These are phyloP conservation scores for Petrocephalus sullivani DNA, from an alignment of 2,797 vertebrate species.

Conservation along the genomic window DNA sequence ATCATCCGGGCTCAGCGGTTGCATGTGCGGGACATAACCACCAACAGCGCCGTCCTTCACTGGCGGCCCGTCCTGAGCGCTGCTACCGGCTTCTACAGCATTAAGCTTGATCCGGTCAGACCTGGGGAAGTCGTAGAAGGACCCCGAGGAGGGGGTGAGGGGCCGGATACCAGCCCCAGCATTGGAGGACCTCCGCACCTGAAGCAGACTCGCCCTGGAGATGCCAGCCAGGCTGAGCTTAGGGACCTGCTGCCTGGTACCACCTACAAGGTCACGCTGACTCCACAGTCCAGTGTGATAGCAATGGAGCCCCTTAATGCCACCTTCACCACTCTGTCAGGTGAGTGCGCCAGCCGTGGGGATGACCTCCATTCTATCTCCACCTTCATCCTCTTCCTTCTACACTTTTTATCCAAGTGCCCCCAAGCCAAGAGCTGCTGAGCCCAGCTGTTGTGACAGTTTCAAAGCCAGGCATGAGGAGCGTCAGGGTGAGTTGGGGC, in stretches of 20 bases:
- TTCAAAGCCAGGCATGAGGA: slow-evolving; percentile 68
- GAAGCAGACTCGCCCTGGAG: slow-evolving; percentile 56
- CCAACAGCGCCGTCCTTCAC: slow-evolving; percentile 66
- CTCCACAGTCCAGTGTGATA: slow-evolving; percentile 71
- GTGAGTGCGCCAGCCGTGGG: slow-evolving; percentile 49
- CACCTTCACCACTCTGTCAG: slow-evolving; percentile 74
- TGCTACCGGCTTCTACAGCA: slow-evolving; percentile 68
- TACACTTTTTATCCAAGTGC: background rate
- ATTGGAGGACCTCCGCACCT: slow-evolving; percentile 39
- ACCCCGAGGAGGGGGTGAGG: slow-evolving; percentile 21
- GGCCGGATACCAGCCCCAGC: slow-evolving; percentile 54
- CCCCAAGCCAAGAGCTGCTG: slow-evolving; percentile 52
- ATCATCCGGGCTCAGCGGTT: slow-evolving; percentile 75
- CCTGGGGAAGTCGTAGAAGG: slow-evolving; percentile 2
- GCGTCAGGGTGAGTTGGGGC: slow-evolving; percentile 82
- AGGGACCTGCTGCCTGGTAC: slow-evolving; percentile 68
- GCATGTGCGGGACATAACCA: slow-evolving; percentile 68
- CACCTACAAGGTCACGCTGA: slow-evolving; percentile 72
- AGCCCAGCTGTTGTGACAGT: slow-evolving; percentile 70
- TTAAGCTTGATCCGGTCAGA: slow-evolving; percentile 60
- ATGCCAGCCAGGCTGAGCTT: slow-evolving; percentile 59
- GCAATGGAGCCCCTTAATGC: slow-evolving; percentile 64
- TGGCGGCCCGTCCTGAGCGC: slow-evolving; percentile 76
- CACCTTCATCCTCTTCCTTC: background rate
- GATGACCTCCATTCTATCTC: background rate